A percentile compares a stretch with the other conserved stretches of the same genome.
phyloP scores from a whole-genome alignment of 2,113 vertebrate species.

The Clarias magur region DNA sequence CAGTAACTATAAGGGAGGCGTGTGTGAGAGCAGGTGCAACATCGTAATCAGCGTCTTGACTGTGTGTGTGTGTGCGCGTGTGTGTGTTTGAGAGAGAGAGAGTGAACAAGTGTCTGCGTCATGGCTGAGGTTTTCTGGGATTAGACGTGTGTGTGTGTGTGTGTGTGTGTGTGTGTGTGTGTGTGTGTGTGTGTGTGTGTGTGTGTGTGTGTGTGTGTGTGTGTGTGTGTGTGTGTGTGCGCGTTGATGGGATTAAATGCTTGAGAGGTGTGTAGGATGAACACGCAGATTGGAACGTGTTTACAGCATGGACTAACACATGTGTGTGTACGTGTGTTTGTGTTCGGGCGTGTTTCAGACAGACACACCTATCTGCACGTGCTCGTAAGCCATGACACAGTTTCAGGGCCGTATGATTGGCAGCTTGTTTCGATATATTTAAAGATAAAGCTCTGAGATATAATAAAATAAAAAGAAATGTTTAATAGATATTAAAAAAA shows the following conservation, averaged over 20 bases:
- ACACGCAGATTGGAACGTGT: neutral
- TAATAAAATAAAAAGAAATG: neutral
- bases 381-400: neutral
- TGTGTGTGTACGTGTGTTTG: neutral
- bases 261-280: slow-evolving; percentile 18
- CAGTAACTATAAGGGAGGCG: neutral
- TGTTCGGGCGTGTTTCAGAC: neutral
- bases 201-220: neutral
- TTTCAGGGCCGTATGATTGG: neutral
- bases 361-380: neutral
- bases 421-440: neutral
- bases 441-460: neutral
- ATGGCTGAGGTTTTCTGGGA: slow-evolving; percentile 1
- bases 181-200: neutral
- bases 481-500: neutral
- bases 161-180: neutral
- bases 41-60: neutral
- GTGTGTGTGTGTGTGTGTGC: neutral
- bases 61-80: neutral
- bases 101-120: neutral
- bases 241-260: neutral
- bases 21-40: neutral
- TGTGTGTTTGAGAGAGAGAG: neutral
- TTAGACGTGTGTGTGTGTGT: neutral
- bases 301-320: neutral